Evolutionary conservation across 2,113 vertebrate species (phyloP).

Genomic region (Centropus unirufus): DNA sequence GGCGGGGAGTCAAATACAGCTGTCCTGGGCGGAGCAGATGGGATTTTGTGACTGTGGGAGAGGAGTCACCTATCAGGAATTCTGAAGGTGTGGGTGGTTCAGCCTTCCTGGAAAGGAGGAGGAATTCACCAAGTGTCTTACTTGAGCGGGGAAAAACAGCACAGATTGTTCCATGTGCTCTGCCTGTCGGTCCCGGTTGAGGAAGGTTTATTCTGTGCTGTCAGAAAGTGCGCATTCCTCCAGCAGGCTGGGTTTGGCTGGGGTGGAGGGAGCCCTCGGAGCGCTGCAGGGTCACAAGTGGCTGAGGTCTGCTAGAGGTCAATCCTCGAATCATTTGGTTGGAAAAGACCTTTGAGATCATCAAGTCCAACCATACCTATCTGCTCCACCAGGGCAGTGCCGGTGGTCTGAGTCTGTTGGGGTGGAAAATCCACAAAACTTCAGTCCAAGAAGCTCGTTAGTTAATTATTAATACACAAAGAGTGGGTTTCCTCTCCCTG

Average conservation of each 20-base stretch:
- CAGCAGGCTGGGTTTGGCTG: background rate
- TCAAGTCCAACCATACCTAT: too few relatives aligned
- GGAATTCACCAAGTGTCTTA: background rate
- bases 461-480: background rate
- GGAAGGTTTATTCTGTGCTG: background rate
- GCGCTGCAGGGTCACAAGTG: background rate
- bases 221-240: slow-evolving; percentile 17
- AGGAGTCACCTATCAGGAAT: background rate
- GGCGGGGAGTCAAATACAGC: background rate
- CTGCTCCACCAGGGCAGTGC: too few relatives aligned
- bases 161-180: background rate
- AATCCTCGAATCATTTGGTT: too few relatives aligned
- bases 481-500: background rate
- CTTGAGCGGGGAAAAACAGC: background rate
- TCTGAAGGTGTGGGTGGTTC: slow-evolving; percentile 13
- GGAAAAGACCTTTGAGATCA: too few relatives aligned
- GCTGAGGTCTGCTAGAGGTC: too few relatives aligned
- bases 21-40: background rate
- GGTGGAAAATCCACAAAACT: background rate
- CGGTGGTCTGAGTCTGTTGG: fast-evolving
- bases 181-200: background rate
- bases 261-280: background rate
- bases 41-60: background rate
- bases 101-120: slow-evolving; percentile 14
- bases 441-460: background rate